phyloP scores from a whole-genome alignment of 64 coral and sea anemone species.

The Pachyseris speciosa region DNA sequence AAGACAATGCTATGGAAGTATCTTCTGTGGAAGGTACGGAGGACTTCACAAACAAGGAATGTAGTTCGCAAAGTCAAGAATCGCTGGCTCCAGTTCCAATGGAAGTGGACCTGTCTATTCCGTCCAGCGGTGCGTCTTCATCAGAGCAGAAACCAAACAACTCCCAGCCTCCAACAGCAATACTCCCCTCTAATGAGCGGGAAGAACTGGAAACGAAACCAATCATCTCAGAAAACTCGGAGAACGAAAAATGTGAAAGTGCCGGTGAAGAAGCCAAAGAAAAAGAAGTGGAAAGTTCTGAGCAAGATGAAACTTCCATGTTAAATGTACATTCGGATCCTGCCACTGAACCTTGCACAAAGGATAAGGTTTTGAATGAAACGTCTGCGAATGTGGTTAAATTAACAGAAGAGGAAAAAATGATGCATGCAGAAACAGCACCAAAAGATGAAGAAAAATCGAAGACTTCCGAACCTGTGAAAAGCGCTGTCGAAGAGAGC shows the following conservation, averaged over 20 bases:
- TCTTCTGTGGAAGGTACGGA: background rate
- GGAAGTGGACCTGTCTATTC: background rate
- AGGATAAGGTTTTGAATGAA: background rate
- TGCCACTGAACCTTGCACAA: background rate
- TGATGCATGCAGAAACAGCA: background rate
- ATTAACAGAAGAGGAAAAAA: background rate
- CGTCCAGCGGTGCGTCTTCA: background rate
- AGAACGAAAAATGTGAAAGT: background rate
- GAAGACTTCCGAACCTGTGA: background rate
- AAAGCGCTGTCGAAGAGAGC: background rate
- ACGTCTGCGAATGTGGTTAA: background rate
- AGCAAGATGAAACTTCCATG: background rate
- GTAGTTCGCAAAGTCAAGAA: background rate
- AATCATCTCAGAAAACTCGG: background rate
- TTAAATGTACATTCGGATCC: background rate
- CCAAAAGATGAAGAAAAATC: background rate
- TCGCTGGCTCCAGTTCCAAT: background rate
- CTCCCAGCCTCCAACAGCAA: background rate
- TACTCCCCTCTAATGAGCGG: background rate
- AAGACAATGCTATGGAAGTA: background rate
- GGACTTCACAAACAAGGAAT: background rate
- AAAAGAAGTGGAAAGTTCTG: conserved; percentile 3
- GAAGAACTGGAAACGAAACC: background rate
- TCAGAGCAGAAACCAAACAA: background rate
- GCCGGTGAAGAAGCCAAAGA: background rate